Evolutionary conservation across 2,888 invertebrate genomes (phyloP), one percentile per base, ranked within the genome.

Genomic region (Miltochrista miniata): DNA sequence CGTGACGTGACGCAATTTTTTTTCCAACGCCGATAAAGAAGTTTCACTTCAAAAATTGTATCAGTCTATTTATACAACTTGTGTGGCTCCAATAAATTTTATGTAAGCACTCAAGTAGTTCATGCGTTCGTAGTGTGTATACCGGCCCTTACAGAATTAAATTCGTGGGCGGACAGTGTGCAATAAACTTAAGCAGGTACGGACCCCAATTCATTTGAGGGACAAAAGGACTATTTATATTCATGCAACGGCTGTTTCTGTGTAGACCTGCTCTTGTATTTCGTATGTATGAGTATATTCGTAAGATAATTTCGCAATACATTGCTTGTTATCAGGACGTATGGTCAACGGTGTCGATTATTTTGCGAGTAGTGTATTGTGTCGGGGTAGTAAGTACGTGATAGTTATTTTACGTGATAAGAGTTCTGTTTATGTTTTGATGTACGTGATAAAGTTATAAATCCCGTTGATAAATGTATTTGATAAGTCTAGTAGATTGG

Each of bases 201-300:
- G 34, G 42, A 57, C 56, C 54, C 49, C 45, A 52, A 56, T 53
- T 46, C 51, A 64, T 59, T 68, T 53, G 36, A 42, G 39, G 35
- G 51, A 54, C 51, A 53, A 61, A 42, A 36, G 48, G 51, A 56
- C 51, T 35, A 48, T 68, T 68, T 56, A 48, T 56, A 67, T 68
- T 64, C 66, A 39, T 35, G 14, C 42, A 44, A 48, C 34, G 14
- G 31, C 38, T 44, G 39, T 15, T 49, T 45, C 35, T 44, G 44
- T n/a, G n/a, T 33, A n/a, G 24, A 44, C 44, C 44, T 11, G 18
- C 12, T 33, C 33, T 18, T 15, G 18, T 43, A n/a, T 31, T 31
- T 15, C 2, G 42, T 34, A 12, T 9, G 9, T 5, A 9, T 33
- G 8, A 10, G 18, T 33, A 9, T 18, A n/a, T 18, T 18, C 9